These are phyloP conservation scores for Stercorarius parasiticus DNA, from an alignment of 2,113 vertebrate species.

Conservation along the genomic window DNA sequence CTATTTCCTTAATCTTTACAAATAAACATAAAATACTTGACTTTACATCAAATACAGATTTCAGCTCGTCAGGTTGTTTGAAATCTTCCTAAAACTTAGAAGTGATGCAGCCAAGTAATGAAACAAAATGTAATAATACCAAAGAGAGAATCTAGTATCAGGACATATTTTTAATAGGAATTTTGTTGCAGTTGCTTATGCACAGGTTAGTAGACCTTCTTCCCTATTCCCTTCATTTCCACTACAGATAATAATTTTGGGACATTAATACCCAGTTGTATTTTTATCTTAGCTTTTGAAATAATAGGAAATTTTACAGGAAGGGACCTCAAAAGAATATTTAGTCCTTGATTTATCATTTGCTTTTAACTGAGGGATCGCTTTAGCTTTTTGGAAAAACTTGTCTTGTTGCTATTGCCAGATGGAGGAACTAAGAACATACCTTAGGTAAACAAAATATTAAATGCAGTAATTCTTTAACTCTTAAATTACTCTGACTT, in stretches of 20 bases:
- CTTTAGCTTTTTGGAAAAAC: background rate
- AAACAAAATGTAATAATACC: background rate
- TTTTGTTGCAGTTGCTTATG: background rate
- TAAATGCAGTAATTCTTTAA: background rate
- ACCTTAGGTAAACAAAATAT: background rate
- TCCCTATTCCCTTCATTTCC: background rate
- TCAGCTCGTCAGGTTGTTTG: background rate
- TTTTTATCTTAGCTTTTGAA: conserved; percentile 27
- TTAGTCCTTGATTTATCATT: conserved; percentile 1
- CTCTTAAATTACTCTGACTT: background rate
- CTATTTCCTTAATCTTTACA: background rate
- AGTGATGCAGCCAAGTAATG: background rate
- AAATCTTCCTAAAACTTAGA: background rate
- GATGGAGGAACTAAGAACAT: background rate
- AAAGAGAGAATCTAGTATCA: background rate
- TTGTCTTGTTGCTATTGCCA: background rate
- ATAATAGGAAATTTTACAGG: background rate
- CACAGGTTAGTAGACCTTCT: background rate
- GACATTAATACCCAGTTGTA: background rate
- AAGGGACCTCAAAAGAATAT: background rate
- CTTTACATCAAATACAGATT: background rate
- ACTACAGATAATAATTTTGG: conserved; percentile 16
- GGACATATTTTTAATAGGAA: background rate
- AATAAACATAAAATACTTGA: background rate
- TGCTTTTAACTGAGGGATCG: background rate